A percentile compares a stretch with the other conserved stretches of the same genome.
Conservation (phyloP, 1,140 invertebrate genomes). For the Battus philenor region DNA sequence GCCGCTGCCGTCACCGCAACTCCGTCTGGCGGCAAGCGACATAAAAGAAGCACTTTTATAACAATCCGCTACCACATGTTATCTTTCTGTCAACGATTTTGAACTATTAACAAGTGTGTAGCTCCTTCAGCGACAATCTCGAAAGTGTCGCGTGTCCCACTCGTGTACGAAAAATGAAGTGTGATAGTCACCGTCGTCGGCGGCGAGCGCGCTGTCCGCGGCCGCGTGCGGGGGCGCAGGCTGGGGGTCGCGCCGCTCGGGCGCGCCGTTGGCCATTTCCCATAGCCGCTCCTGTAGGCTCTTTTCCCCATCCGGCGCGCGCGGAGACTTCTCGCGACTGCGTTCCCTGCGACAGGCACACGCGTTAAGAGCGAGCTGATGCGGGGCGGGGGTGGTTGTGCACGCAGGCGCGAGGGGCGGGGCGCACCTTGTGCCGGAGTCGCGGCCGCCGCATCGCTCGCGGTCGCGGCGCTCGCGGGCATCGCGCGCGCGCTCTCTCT, state of each 20-base stretch:
- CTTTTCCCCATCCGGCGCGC: conserved; percentile 35
- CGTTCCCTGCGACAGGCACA: conserved; percentile 28
- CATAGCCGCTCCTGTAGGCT: conserved; percentile 65
- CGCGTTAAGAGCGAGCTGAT: too few relatives aligned
- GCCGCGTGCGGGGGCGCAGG: conserved; percentile 31
- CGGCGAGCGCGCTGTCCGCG: conserved; percentile 24
- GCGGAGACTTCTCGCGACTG: conserved; percentile 61
- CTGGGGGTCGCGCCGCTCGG: conserved; percentile 15
- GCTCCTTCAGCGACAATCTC: too few relatives aligned
- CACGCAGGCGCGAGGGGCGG: too few relatives aligned
- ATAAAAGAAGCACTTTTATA: too few relatives aligned
- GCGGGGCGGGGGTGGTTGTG: too few relatives aligned
- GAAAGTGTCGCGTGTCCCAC: too few relatives aligned
- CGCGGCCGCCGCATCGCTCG: conserved; percentile 39
- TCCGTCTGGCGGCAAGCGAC: conserved; percentile 19
- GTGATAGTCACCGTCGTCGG: too few relatives aligned
- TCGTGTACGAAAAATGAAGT: conserved; percentile 17
- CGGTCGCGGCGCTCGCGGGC: conserved; percentile 35
- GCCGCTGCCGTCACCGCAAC: conserved; percentile 52
- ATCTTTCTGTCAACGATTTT: too few relatives aligned
- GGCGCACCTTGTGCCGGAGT: too few relatives aligned
- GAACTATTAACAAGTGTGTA: too few relatives aligned
- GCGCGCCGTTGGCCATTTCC: conserved; percentile 71
- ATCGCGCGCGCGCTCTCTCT: conserved; percentile 33
- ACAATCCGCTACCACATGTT: too few relatives aligned